Evolutionary conservation across 2,888 invertebrate species (phyloP).

Genomic region (Drosophila ustulata): DNA sequence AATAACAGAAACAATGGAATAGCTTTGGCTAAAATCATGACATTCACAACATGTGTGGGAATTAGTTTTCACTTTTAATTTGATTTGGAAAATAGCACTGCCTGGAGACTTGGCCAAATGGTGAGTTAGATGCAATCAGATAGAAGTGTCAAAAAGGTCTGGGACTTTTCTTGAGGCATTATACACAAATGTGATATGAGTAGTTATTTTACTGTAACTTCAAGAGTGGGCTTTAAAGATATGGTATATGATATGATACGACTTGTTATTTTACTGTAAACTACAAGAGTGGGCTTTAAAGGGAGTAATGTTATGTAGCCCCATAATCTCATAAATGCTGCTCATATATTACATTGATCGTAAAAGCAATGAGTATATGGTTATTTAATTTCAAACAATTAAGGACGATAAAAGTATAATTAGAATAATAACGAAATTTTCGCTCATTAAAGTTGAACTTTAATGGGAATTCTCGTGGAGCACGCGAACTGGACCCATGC

Average conservation of each 20-base stretch:
- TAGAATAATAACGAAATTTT: conserved; percentile 65
- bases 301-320: neutral
- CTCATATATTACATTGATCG: conserved; percentile 47
- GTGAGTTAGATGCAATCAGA: conserved; percentile 12
- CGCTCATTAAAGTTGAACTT: conserved; percentile 65
- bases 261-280: conserved; percentile 23
- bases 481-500: conserved; percentile 64
- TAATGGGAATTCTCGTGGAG: conserved; percentile 38
- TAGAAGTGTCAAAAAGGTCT: conserved; percentile 24
- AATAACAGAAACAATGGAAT: conserved; percentile 17
- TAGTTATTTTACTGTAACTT: conserved; percentile 16
- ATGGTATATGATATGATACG: conserved; percentile 4
- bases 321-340: conserved; percentile 24
- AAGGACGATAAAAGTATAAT: conserved; percentile 64
- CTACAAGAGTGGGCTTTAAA: neutral
- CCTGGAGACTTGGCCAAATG: conserved; percentile 16
- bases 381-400: conserved; percentile 53
- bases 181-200: conserved; percentile 22
- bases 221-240: too few species aligned
- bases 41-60: conserved; percentile 60
- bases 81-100: conserved; percentile 62
- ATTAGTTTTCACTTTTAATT: conserved; percentile 68
- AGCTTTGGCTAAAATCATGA: conserved; percentile 21
- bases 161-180: conserved; percentile 7
- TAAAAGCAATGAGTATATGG: conserved; percentile 37